phyloP scores from a whole-genome alignment of 2,888 invertebrate genomes.

The Scaptomyza polygonia region DNA sequence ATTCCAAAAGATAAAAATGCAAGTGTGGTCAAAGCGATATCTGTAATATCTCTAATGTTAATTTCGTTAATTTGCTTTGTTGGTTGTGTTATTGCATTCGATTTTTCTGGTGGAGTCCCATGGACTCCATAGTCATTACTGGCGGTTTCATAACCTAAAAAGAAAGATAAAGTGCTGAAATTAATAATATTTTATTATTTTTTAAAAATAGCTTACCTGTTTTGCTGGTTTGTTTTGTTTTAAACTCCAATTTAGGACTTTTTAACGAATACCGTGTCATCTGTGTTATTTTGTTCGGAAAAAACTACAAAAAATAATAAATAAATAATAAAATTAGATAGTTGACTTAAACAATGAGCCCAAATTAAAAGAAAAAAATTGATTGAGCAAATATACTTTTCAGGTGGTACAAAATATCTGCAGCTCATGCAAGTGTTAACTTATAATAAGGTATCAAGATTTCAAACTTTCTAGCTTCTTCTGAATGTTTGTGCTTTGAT shows the following conservation, averaged over 20 bases:
- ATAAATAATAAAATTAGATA: background rate
- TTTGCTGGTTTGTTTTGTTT: slow-evolving; percentile 29
- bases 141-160: slow-evolving; percentile 64
- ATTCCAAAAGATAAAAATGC: slow-evolving; percentile 92
- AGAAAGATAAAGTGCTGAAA: background rate
- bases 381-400: too few relatives aligned
- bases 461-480: too few relatives aligned
- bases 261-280: slow-evolving; percentile 10
- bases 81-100: slow-evolving; percentile 28
- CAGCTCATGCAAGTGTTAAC: too few relatives aligned
- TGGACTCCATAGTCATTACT: slow-evolving; percentile 51
- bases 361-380: too few relatives aligned
- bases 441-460: too few relatives aligned
- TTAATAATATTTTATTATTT: background rate
- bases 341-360: too few relatives aligned
- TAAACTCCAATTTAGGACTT: background rate
- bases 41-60: slow-evolving; percentile 89
- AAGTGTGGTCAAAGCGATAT: slow-evolving; percentile 91
- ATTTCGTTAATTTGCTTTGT: slow-evolving; percentile 85
- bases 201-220: slow-evolving; percentile 13
- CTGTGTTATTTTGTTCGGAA: slow-evolving; percentile 1
- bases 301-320: slow-evolving; percentile 10
- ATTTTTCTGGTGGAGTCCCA: slow-evolving; percentile 27
- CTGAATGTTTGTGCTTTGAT: too few relatives aligned
- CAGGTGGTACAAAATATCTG: too few relatives aligned